Base-by-base conservation (phyloP, 1,140 invertebrate genomes). In the Piezodorus guildinii region DNA sequence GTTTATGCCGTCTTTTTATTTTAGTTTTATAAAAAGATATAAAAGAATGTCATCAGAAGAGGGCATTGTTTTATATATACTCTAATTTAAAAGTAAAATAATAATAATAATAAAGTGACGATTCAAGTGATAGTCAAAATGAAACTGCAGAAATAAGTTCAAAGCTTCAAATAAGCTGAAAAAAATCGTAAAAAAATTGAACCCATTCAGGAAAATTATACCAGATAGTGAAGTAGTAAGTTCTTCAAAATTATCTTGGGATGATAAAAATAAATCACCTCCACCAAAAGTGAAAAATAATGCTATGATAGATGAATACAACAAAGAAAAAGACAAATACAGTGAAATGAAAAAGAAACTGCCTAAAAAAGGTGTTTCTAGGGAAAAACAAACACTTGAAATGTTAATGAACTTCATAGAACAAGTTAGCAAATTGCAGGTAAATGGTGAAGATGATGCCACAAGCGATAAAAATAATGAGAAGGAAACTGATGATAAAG, bases 331-430 rank as follows among this genome's bases (percentile, higher is more conserved):
- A 25, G 23, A 25, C 23, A 56, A 56, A 25, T 56, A 56, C 17
- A 16, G 14, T 56, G 52, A 56, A 21, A 56, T 56, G 52, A 56
- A 56, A 25, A 56, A 25, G 23, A 23, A 19, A 23, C 15, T 56
- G 17, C 52, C 58, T 9, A 46, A 62, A 75, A 85, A 71, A 76
- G 75, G 73, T 21, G 17, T 59, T 45, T 72, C 71, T 0, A 71
- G 83, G 49, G 86, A 88, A 74, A 73, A 80, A 67, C 85, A 84
- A 68, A 95, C 93, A 0, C 74, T 94, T 52, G 76, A 83, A 43
- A 71, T 96, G 27, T 74, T 97, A 46, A 82, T 83, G 0, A 91
- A 91, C 74, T 97, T 98, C 71, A 85, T 86, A 73, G 82, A 77
- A 3, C 91, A 89, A 75, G 74, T 96, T 25, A 77, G 86, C 68